Conservation (phyloP, 2,113 vertebrate species). For the Camelus bactrianus region DNA sequence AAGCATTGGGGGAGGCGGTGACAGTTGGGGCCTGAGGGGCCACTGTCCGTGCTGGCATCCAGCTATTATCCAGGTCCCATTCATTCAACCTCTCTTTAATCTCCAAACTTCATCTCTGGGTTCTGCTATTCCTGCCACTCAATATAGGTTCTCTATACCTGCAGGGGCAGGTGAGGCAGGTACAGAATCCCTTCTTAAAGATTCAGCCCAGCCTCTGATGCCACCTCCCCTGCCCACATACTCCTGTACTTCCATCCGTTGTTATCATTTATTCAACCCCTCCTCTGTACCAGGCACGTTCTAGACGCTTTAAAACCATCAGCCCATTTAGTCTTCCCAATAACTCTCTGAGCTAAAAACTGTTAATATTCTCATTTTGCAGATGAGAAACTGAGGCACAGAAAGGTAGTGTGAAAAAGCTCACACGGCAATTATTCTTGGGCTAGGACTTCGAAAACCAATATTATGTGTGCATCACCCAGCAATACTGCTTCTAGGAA, state of each 20-base stretch:
- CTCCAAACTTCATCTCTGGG: background rate
- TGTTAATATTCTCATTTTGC: background rate
- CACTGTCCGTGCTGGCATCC: background rate
- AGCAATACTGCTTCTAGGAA: background rate
- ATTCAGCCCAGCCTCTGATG: background rate
- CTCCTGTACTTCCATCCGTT: background rate
- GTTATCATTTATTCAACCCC: background rate
- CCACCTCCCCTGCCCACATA: background rate
- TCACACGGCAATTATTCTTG: background rate
- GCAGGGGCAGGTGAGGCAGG: background rate
- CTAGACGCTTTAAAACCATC: constrained; percentile 6
- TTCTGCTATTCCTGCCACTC: background rate
- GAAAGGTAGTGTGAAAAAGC: background rate
- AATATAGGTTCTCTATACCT: background rate
- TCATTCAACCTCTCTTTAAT: background rate
- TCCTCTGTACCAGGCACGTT: background rate
- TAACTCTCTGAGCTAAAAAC: background rate
- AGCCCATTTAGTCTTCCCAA: background rate
- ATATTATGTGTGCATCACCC: background rate
- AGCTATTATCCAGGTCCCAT: background rate
- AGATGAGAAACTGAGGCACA: background rate
- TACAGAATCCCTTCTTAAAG: background rate
- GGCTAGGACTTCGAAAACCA: background rate
- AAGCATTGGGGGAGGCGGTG: background rate
- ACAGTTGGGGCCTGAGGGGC: background rate